phyloP scores from a whole-genome alignment of 2,797 vertebrate species.

The Anguilla marmorata region DNA sequence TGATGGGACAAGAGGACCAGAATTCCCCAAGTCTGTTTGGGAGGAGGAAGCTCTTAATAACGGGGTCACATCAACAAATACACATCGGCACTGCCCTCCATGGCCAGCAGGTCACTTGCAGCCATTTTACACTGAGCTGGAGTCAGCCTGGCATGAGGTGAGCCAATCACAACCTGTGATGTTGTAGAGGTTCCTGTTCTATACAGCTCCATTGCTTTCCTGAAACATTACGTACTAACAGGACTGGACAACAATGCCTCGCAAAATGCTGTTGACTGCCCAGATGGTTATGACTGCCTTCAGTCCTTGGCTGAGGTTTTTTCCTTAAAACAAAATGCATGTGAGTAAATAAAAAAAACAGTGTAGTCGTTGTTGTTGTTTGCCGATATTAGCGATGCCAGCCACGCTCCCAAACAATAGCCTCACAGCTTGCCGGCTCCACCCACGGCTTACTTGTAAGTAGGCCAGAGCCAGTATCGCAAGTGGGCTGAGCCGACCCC shows the following conservation, averaged over 20 bases:
- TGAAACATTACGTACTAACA: background rate
- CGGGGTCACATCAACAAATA: background rate
- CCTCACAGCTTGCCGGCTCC: background rate
- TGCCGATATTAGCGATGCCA: background rate
- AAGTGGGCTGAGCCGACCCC: background rate
- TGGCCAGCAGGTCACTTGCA: background rate
- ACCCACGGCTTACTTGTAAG: too few species aligned
- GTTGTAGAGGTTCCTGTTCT: background rate
- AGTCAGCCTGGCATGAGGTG: background rate
- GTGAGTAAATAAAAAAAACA: background rate
- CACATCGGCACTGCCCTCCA: background rate
- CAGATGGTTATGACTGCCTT: background rate
- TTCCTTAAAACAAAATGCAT: background rate
- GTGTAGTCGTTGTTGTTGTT: background rate
- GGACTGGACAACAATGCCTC: background rate
- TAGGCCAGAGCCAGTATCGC: too few species aligned
- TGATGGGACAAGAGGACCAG: background rate
- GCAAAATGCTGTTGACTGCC: background rate
- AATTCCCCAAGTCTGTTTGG: background rate
- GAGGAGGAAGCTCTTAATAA: slow-evolving; percentile 1
- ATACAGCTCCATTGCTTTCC: background rate
- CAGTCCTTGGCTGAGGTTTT: background rate
- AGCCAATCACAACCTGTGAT: background rate
- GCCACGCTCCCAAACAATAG: background rate
- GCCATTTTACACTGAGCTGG: background rate